Conservation (phyloP, 2,888 invertebrate genomes). For the Andrena trimmerana region DNA sequence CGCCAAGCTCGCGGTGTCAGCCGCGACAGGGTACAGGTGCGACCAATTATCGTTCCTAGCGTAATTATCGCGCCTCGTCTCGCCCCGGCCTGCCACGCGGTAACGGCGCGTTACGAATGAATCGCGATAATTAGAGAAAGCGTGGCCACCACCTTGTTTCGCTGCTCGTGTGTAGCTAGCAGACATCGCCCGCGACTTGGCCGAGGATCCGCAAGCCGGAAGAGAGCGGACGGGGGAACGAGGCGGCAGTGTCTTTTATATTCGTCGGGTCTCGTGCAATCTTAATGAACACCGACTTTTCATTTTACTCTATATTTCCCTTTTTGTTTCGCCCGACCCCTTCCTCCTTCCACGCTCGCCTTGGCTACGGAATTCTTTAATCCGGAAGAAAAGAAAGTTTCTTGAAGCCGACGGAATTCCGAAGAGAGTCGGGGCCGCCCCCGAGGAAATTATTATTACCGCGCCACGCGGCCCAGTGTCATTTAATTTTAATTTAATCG, state of each 20-base stretch:
- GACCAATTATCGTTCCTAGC: slow-evolving; percentile 61
- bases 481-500: slow-evolving; percentile 37
- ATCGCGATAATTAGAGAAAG: slow-evolving; percentile 71
- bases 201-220: not conserved
- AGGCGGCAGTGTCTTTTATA: slow-evolving; percentile 13
- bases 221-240: not conserved
- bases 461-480: not conserved
- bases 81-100: slow-evolving; percentile 17
- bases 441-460: slow-evolving; percentile 17
- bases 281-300: slow-evolving; percentile 19
- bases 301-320: slow-evolving; percentile 8
- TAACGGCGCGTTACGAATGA: slow-evolving; percentile 61
- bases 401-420: not conserved
- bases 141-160: slow-evolving; percentile 16
- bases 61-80: slow-evolving; percentile 59
- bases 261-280: slow-evolving; percentile 19
- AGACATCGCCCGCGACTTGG: not conserved
- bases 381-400: not conserved
- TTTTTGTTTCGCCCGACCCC: not conserved
- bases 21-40: slow-evolving; percentile 15
- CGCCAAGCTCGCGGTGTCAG: not conserved
- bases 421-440: not conserved
- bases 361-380: not conserved
- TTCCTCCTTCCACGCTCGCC: not conserved
- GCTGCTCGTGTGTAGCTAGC: no score